Percentiles rank a stretch among this genome's conserved stretches.
phyloP scores from a whole-genome alignment of 1,140 invertebrate species.

The Achatina immaculata region DNA sequence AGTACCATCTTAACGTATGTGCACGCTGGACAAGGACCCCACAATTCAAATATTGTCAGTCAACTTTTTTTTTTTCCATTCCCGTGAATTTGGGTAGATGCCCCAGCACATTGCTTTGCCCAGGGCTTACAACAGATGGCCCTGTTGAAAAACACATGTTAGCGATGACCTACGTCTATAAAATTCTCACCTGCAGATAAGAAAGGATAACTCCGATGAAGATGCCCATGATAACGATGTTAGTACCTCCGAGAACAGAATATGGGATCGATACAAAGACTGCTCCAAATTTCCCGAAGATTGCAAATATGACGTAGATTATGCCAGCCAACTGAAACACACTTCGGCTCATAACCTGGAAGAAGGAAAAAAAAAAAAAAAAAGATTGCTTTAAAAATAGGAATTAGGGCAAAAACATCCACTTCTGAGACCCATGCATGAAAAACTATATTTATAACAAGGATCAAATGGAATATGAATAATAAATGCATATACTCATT shows the following conservation, averaged over 20 bases:
- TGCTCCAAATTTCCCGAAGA: slow-evolving; percentile 86
- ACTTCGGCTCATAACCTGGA: slow-evolving; percentile 52
- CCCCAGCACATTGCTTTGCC: too few species aligned
- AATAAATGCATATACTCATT: not conserved
- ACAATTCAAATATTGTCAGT: too few species aligned
- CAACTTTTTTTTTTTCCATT: too few species aligned
- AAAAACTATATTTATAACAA: not conserved
- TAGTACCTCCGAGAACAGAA: slow-evolving; percentile 86
- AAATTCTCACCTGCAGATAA: slow-evolving; percentile 45
- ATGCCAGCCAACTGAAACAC: slow-evolving; percentile 79
- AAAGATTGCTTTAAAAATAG: not conserved
- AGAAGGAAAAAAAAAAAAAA: not conserved
- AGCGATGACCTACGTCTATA: too few species aligned
- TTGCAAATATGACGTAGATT: slow-evolving; percentile 77
- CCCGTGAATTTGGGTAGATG: too few species aligned
- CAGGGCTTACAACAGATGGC: too few species aligned
- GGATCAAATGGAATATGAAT: not conserved
- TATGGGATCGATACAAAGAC: slow-evolving; percentile 88
- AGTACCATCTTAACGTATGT: too few species aligned
- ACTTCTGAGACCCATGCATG: not conserved
- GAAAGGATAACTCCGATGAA: slow-evolving; percentile 56
- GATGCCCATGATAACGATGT: slow-evolving; percentile 84
- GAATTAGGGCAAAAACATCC: slow-evolving; percentile 70
- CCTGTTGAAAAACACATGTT: too few species aligned
- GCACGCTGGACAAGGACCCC: too few species aligned